Conservation (phyloP, 2,797 vertebrate species). For the Galago senegalensis region DNA sequence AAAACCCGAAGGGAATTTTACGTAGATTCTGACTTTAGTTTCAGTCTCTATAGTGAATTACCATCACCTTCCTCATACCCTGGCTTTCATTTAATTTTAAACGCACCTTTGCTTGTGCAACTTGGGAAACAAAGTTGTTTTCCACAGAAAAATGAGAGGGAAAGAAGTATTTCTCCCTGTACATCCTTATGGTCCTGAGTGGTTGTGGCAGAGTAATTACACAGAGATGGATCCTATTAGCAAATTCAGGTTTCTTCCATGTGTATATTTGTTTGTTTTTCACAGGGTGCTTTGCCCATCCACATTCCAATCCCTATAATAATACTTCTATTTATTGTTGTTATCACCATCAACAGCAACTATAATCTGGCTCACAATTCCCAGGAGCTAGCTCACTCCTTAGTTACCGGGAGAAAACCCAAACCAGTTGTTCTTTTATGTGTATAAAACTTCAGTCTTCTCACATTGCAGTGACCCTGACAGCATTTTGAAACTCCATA, state of each 20-base stretch:
- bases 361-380: conserved; percentile 49
- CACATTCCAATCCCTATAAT: conserved; percentile 33
- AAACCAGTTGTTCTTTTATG: conserved; percentile 50
- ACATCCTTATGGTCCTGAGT: not conserved
- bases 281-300: not conserved
- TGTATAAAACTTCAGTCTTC: conserved; percentile 54
- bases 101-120: not conserved
- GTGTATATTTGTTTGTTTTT: conserved; percentile 36
- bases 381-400: conserved; percentile 29
- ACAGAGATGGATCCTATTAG: not conserved
- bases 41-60: not conserved
- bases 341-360: conserved; percentile 37
- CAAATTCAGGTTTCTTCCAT: not conserved
- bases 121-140: conserved; percentile 20
- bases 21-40: not conserved
- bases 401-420: conserved; percentile 57
- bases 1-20: not conserved
- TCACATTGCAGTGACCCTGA: conserved; percentile 42
- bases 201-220: not conserved
- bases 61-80: not conserved
- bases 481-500: conserved; percentile 32
- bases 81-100: conserved; percentile 14
- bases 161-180: not conserved
- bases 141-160: not conserved
- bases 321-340: conserved; percentile 57